Evolutionary conservation across 2,888 invertebrate species (phyloP).

Genomic region (Prosapia bicincta): DNA sequence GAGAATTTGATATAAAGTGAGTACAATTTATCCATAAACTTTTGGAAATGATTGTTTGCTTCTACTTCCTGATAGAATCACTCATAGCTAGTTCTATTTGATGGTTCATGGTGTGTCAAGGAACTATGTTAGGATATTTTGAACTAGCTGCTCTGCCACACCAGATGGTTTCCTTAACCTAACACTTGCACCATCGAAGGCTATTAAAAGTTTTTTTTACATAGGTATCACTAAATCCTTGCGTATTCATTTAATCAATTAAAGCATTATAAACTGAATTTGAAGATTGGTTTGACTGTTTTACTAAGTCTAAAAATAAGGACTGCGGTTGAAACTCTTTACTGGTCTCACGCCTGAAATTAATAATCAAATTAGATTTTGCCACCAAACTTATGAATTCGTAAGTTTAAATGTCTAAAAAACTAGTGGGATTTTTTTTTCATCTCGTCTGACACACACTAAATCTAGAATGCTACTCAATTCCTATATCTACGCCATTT

Average conservation of each 20-base stretch:
- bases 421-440: not conserved
- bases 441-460: constrained; percentile 3
- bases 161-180: not conserved
- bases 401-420: not conserved
- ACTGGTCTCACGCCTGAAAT: constrained; percentile 35
- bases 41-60: not conserved
- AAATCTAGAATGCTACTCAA: not conserved
- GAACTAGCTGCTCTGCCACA: not conserved
- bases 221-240: not conserved
- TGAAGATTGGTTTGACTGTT: not conserved
- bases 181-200: constrained; percentile 6
- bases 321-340: not conserved
- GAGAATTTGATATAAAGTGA: too few relatives aligned
- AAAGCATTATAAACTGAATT: not conserved
- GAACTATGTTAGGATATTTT: not conserved
- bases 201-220: constrained; percentile 3
- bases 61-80: not conserved
- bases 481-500: constrained; percentile 7
- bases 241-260: not conserved
- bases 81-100: constrained; percentile 4
- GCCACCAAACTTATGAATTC: not conserved
- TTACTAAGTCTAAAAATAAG: not conserved
- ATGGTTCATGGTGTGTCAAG: constrained; percentile 6
- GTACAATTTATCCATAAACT: too few relatives aligned
- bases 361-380: constrained; percentile 22